phyloP scores from a whole-genome alignment of 2,888 invertebrate species.

The Camptogramma bilineatum region DNA sequence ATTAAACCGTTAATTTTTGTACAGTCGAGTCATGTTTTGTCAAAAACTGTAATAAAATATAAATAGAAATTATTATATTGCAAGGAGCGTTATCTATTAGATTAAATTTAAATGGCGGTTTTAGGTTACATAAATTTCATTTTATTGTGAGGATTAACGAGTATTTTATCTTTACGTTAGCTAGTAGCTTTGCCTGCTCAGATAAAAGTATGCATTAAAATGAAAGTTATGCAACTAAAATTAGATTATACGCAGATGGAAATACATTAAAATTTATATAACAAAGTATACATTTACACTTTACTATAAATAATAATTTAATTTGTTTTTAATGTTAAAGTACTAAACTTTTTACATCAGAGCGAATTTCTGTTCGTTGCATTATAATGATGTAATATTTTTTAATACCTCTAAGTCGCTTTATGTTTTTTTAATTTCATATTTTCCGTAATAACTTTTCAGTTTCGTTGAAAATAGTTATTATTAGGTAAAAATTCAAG shows the following conservation, averaged over 20 bases:
- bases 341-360: conserved; percentile 11
- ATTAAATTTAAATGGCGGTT: neutral
- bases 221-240: neutral
- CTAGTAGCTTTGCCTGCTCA: neutral
- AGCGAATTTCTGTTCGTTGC: neutral
- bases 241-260: neutral
- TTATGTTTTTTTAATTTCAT: conserved; percentile 11
- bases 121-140: neutral
- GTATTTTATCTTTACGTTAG: neutral
- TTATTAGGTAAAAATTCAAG: too few relatives aligned
- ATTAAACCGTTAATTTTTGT: neutral
- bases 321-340: neutral
- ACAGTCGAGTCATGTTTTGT: neutral
- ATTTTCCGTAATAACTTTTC: neutral
- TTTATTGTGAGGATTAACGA: neutral
- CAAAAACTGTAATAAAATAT: neutral
- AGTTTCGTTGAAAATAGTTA: neutral
- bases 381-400: conserved; percentile 11
- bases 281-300: neutral
- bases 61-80: neutral
- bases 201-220: neutral
- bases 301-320: neutral
- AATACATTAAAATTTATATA: neutral
- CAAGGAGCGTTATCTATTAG: neutral
- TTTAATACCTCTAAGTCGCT: conserved; percentile 15